Conservation (phyloP, 2,888 invertebrate species). For the Tachina grossa region DNA sequence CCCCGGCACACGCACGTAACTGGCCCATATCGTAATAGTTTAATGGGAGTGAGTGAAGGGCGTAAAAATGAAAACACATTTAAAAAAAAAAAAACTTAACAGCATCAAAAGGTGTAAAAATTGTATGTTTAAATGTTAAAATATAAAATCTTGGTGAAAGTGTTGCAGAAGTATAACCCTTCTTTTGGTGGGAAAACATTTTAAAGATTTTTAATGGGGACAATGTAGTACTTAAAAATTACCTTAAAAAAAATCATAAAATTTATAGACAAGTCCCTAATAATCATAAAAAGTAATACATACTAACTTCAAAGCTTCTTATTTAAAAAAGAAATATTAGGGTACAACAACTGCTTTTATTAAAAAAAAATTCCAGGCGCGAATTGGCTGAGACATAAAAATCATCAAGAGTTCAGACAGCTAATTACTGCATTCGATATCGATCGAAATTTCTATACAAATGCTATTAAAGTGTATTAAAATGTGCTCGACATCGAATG, state of each 20-base stretch:
- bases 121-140: constrained; percentile 35
- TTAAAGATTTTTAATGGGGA: constrained; percentile 17
- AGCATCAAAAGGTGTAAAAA: constrained; percentile 68
- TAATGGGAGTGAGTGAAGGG: constrained; percentile 34
- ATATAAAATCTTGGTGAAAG: constrained; percentile 47
- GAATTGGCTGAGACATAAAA: too few species aligned
- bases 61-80: constrained; percentile 48
- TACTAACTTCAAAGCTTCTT: background rate
- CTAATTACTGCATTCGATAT: too few species aligned
- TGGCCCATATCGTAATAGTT: constrained; percentile 49
- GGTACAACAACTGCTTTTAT: background rate
- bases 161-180: constrained; percentile 44
- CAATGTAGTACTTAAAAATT: constrained; percentile 44
- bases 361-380: too few species aligned
- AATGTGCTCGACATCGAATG: too few species aligned
- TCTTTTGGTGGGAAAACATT: background rate
- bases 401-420: too few species aligned
- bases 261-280: constrained; percentile 48
- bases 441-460: too few species aligned
- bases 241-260: constrained; percentile 51
- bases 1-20: constrained; percentile 21
- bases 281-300: constrained; percentile 67
- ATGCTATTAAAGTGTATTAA: too few species aligned
- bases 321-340: background rate
- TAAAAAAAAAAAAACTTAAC: background rate